Percentiles rank a stretch among this genome's conserved stretches.
Conservation (phyloP, 2,113 vertebrate genomes). For the Merops nubicus region DNA sequence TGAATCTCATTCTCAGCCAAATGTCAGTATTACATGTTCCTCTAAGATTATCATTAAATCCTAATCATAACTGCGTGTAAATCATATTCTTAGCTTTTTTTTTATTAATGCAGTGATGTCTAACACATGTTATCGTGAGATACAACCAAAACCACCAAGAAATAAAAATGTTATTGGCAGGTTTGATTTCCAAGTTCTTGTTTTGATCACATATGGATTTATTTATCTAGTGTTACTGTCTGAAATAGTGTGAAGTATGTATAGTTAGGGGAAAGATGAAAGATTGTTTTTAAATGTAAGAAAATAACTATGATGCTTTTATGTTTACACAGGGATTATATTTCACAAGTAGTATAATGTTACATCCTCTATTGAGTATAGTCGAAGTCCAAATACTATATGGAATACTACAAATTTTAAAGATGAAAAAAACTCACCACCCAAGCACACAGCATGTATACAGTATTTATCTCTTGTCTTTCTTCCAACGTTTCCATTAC, state of each 20-base stretch:
- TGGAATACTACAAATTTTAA: neutral
- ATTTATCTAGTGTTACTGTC: neutral
- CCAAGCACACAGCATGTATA: neutral
- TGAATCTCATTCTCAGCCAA: neutral
- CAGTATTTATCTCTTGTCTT: neutral
- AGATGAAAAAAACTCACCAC: neutral
- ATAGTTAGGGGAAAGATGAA: neutral
- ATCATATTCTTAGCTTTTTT: neutral
- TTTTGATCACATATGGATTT: neutral
- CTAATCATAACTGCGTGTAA: neutral
- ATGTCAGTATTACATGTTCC: neutral
- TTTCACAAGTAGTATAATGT: neutral
- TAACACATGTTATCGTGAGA: neutral
- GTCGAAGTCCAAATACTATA: neutral
- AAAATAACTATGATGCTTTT: neutral
- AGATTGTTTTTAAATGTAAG: neutral
- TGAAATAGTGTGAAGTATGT: neutral
- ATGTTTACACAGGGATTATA: neutral
- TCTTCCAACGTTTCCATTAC: neutral
- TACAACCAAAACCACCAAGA: neutral
- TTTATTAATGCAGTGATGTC: neutral
- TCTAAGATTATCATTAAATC: neutral
- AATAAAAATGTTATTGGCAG: neutral
- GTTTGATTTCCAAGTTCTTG: neutral
- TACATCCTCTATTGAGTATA: neutral